Evolutionary conservation across 2,113 vertebrate genomes (phyloP), one percentile per base, ranked within the genome.

Genomic region (Cyprinus carpio): DNA sequence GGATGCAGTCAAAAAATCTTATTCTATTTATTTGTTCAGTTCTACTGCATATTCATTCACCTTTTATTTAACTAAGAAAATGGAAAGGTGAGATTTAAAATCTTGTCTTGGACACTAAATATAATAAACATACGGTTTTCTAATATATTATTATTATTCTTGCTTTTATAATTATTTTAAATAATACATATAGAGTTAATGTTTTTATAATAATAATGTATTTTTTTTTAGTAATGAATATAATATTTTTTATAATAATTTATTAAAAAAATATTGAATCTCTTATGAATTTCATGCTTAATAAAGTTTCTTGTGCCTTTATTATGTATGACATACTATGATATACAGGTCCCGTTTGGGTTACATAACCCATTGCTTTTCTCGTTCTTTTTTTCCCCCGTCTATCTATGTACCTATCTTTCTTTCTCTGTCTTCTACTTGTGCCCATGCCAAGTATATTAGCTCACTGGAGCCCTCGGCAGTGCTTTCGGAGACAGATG

Each of bases 401-500:
- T 81, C 40, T 81, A 29, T 65, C 40, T 75, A 25, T 51, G 16
- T 51, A 75, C 74, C 40, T 29, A 51, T 51, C 25, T 75, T 91
- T 62, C 75, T 40, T 56, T 60, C 49, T 89, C 23, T 81, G 85
- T 81, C 64, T 75, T 51, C 83, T 27, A 27, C 69, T 80, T 25
- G 72, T 90, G 79, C 72, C 56, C 89, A 87, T 72, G 82, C 72
- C 62, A 82, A 89, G 81, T 80, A 89, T 89, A 90, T 90, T 56
- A 79, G 49, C 84, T 87, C 82, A 74, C 71, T 89, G 86, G 76
- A 91, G 84, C 27, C 86, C 86, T 85, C 87, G 85, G 89, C 89
- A 84, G 58, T 88, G 91, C 90, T 89, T 92, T 93, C 88, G 91
- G 25, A 85, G 49, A 90, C 91, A 89, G 83, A 87, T 93, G 88